A percentile compares a stretch with the other conserved stretches of the same genome.
These are phyloP conservation scores for Anorthoa munda DNA, from an alignment of 2,888 invertebrate genomes.

Conservation along the genomic window DNA sequence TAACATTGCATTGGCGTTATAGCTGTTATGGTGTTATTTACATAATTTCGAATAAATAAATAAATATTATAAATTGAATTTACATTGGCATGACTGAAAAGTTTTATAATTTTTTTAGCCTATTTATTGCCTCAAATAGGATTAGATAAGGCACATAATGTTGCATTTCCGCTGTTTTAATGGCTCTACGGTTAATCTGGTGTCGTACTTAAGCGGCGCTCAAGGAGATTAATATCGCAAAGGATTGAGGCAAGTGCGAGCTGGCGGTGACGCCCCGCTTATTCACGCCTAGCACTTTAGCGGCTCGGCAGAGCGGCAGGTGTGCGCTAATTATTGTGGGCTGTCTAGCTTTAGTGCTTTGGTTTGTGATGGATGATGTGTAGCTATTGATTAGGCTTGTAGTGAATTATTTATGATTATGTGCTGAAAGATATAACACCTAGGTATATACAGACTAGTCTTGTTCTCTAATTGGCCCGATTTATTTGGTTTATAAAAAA, in stretches of 20 bases:
- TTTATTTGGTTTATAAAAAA: too few species aligned
- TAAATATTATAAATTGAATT: too few species aligned
- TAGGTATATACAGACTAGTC: background rate
- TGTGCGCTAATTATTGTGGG: constrained; percentile 30
- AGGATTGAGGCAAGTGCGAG: constrained; percentile 51
- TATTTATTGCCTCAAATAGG: background rate
- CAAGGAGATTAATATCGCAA: constrained; percentile 61
- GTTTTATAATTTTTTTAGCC: background rate
- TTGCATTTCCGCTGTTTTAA: constrained; percentile 32
- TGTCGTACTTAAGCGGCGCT: constrained; percentile 51
- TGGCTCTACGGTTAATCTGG: constrained; percentile 53
- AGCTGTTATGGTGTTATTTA: too few species aligned
- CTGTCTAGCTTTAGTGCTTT: constrained; percentile 11
- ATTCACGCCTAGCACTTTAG: constrained; percentile 35
- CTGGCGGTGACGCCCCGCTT: constrained; percentile 50
- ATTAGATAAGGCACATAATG: background rate
- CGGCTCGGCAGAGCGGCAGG: constrained; percentile 29
- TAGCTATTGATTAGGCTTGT: background rate
- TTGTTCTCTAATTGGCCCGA: background rate
- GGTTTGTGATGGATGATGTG: constrained; percentile 2
- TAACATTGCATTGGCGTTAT: too few species aligned
- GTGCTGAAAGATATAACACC: too few species aligned
- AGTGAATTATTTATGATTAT: background rate
- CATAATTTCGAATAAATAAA: too few species aligned
- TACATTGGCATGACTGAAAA: background rate